Evolutionary conservation across 2,888 invertebrate genomes (phyloP), one percentile per base, ranked within the genome.

Genomic region (Volucella zonaria): DNA sequence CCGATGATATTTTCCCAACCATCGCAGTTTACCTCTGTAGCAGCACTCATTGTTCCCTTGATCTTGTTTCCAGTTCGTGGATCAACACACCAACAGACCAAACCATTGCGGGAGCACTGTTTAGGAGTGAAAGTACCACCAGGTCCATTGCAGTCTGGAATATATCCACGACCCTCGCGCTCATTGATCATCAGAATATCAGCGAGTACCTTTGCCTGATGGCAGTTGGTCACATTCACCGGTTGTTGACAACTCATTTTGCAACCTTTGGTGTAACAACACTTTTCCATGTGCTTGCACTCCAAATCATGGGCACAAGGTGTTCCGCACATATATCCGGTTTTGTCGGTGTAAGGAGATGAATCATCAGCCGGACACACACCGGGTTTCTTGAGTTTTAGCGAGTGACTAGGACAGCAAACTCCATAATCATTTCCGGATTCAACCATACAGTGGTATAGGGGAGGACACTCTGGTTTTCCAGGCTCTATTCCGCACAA

Each of bases 21-120:
- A 40, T 91, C 91, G 89, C 97, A 97, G 75, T 94, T 93, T 1
- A 96, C 95, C 68, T 93, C 93, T 11, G 94, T 93, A 0, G 96
- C 94, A 0, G 96, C 95, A 0, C 96, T 96, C 95, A 97, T 96
- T 3, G 96, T 94, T 1, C 96, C 95, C 66, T 94, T 94, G 42
- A 96, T 93, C 90, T 97, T 97, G 89, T 95, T 94, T 0, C 97
- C 97, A 43, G 94, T 94, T 18, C 94, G 93, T 0, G 92, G 90
- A 90, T 96, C 96, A 1, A 97, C 97, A 89, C 97, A 97, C 97
- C 97, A 97, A 90, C 97, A 97, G 87, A 97, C 96, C 38, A 96
- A 91, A 38, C 96, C 96, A 90, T 97, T 97, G 75, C 96, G 93
- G 0, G 96, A 97, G 90, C 97, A 97, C 89, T 97, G 97, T 82